Evolutionary conservation across 2,888 invertebrate genomes (phyloP).

Genomic region (Mayetiola destructor): DNA sequence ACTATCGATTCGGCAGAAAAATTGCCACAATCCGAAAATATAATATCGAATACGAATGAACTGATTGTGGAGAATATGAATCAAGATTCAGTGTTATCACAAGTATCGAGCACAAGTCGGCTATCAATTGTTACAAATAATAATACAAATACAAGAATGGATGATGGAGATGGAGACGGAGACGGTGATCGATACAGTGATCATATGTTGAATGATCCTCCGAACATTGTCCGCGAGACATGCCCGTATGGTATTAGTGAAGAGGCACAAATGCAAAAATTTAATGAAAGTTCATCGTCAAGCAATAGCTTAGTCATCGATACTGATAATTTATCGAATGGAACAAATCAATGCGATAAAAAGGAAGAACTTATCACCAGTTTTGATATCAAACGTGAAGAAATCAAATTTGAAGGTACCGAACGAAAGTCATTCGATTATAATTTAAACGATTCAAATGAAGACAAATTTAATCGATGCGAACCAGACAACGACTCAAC

Average conservation of each 20-base stretch:
- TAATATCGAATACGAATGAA: neutral
- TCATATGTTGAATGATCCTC: neutral
- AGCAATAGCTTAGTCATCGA: conserved; percentile 19
- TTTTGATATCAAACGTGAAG: conserved; percentile 33
- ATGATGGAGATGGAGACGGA: neutral
- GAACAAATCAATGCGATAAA: conserved; percentile 22
- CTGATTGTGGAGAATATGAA: conserved; percentile 33
- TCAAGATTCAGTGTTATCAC: conserved; percentile 47
- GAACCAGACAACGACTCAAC: neutral
- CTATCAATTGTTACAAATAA: conserved; percentile 41
- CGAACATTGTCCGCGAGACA: neutral
- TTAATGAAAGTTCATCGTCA: conserved; percentile 28
- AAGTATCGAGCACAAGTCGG: conserved; percentile 46
- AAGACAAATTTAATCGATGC: neutral
- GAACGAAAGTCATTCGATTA: conserved; percentile 18
- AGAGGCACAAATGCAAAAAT: conserved; percentile 35
- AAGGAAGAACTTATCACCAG: conserved; percentile 14
- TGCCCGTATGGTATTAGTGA: conserved; percentile 26
- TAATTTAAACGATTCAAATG: conserved; percentile 15
- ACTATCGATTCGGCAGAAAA: conserved; percentile 28
- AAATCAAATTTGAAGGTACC: conserved; percentile 32
- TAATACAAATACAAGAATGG: conserved; percentile 28
- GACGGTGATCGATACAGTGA: neutral
- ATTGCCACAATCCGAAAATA: neutral
- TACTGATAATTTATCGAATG: conserved; percentile 15